Percentiles rank a stretch among this genome's conserved stretches.
These are phyloP conservation scores for Cephonodes hylas DNA, from an alignment of 2,888 invertebrate genomes.

Conservation along the genomic window DNA sequence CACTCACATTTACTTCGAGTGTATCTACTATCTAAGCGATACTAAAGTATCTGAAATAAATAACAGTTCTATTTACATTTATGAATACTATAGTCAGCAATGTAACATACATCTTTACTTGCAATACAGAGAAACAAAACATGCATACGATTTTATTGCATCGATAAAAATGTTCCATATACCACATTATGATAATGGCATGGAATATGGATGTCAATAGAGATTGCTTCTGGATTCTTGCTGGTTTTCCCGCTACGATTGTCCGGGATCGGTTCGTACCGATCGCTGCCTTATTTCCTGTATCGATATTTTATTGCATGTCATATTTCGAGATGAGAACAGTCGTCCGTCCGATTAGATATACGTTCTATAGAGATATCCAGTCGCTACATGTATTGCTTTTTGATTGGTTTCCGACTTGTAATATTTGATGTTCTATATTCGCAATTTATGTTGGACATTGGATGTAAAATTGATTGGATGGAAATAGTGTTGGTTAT, in stretches of 20 bases:
- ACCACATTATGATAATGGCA: conserved; percentile 37
- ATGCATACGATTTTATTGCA: background rate
- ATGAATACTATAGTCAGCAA: no score
- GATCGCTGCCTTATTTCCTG: conserved; percentile 67
- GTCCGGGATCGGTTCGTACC: conserved; percentile 48
- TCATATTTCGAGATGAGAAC: conserved; percentile 68
- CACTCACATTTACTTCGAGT: no score
- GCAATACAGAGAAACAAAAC: background rate
- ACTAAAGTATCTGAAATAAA: background rate
- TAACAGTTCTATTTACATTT: no score
- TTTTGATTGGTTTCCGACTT: conserved; percentile 61
- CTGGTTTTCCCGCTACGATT: conserved; percentile 45
- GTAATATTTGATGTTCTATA: conserved; percentile 27
- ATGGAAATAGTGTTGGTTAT: no score
- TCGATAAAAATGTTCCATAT: conserved; percentile 14
- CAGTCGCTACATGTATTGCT: conserved; percentile 47
- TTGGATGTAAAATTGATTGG: no score
- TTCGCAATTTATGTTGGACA: conserved; percentile 10
- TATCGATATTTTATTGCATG: conserved; percentile 74
- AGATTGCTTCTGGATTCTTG: conserved; percentile 37
- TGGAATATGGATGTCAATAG: conserved; percentile 34
- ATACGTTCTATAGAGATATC: conserved; percentile 51
- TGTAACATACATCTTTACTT: no score
- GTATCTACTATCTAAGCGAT: no score
- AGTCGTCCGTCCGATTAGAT: conserved; percentile 52